Percentiles rank a stretch among this genome's conserved stretches.
Conservation (phyloP, 1,140 invertebrate genomes). For the Sinella curviseta region DNA sequence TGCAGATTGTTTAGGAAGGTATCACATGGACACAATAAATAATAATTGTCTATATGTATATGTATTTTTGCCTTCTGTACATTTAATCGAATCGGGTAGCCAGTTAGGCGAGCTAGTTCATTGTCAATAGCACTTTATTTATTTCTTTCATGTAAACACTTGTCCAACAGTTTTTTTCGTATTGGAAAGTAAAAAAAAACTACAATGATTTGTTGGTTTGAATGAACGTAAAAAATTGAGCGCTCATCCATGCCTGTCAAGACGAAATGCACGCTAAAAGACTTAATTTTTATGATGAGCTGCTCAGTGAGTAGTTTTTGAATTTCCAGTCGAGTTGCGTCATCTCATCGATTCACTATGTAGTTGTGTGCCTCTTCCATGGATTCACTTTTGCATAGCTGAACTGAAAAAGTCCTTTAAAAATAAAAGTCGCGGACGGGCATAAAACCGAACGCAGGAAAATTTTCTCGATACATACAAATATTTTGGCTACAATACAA, state of each 20-base stretch:
- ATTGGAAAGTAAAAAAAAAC: background rate
- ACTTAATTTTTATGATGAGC: background rate
- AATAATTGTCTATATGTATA: too few species aligned
- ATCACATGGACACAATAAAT: background rate
- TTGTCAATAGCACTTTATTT: constrained; percentile 12
- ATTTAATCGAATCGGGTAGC: background rate
- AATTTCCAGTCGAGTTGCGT: background rate
- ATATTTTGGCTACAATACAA: too few species aligned
- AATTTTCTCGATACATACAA: too few species aligned
- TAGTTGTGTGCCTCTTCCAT: too few species aligned
- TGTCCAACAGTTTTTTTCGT: background rate
- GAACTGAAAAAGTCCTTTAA: too few species aligned
- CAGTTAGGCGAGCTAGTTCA: background rate
- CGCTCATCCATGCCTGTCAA: background rate
- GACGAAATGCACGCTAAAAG: background rate
- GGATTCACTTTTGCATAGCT: too few species aligned
- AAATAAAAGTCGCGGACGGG: too few species aligned
- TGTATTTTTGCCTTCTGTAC: background rate
- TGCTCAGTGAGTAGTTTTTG: constrained; percentile 8
- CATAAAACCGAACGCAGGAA: too few species aligned
- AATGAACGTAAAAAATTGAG: background rate
- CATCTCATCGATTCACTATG: background rate
- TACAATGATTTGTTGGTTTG: constrained; percentile 8
- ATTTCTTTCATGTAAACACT: background rate
- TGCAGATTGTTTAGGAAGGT: background rate